phyloP scores from a whole-genome alignment of 1,140 invertebrate species.

The Leptestheria dahalacensis region DNA sequence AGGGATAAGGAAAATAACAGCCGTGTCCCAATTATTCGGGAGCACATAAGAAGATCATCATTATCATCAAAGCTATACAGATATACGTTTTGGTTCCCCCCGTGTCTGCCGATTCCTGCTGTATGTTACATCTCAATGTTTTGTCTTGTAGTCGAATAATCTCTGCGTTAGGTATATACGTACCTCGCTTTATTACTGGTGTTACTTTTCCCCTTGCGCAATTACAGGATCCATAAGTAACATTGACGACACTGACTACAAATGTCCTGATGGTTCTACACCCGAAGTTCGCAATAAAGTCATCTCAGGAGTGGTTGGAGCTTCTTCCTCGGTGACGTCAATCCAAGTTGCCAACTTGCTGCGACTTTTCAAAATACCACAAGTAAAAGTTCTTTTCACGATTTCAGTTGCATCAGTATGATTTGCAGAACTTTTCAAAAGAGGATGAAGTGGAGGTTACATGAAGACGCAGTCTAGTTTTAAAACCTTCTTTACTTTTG shows the following conservation, averaged over 20 bases:
- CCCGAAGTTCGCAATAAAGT: conserved; percentile 59
- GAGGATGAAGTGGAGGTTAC: too few species aligned
- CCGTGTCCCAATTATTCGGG: too few species aligned
- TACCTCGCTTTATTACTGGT: not conserved
- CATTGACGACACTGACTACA: conserved; percentile 69
- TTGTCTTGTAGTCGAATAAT: too few species aligned
- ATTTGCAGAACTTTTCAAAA: not conserved
- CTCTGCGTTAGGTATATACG: too few species aligned
- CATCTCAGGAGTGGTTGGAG: conserved; percentile 89
- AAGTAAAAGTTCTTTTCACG: conserved; percentile 40
- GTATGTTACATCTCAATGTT: too few species aligned
- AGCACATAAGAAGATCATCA: too few species aligned
- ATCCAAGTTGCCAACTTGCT: conserved; percentile 91
- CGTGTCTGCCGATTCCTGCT: too few species aligned
- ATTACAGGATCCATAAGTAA: conserved; percentile 73
- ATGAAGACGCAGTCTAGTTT: too few species aligned
- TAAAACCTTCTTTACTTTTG: too few species aligned
- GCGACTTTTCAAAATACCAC: conserved; percentile 84
- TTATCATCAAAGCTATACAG: too few species aligned
- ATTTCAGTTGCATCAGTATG: not conserved
- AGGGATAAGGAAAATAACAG: too few species aligned
- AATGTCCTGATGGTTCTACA: conserved; percentile 55
- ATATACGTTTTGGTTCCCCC: too few species aligned
- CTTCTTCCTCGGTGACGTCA: conserved; percentile 84
- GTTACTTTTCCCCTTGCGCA: not conserved